Evolutionary conservation across 2,797 vertebrate genomes (phyloP).

Genomic region (Pristis pectinata): DNA sequence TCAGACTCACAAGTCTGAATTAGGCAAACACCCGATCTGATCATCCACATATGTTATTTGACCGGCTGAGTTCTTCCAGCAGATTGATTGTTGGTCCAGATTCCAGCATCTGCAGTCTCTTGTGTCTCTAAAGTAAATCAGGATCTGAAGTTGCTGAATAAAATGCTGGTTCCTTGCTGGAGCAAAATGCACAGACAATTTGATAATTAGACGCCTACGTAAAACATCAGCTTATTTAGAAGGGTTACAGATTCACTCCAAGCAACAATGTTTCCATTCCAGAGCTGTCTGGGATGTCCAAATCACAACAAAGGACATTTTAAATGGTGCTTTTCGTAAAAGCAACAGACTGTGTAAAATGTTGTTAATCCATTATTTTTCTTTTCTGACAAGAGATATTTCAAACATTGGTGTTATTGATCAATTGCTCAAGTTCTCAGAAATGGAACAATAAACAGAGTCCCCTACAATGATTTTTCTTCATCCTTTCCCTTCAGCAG

Average conservation of each 20-base stretch:
- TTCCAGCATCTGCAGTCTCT: too few species aligned
- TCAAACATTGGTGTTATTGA: not conserved
- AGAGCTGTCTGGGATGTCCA: not conserved
- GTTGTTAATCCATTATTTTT: not conserved
- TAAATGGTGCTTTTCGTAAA: not conserved
- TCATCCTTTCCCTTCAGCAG: not conserved
- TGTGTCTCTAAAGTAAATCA: not conserved
- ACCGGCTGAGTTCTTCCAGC: too few species aligned
- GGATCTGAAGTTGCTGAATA: not conserved
- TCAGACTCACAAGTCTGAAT: too few species aligned
- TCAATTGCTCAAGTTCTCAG: not conserved
- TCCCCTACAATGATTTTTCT: not conserved
- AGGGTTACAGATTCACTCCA: not conserved
- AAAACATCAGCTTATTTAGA: not conserved
- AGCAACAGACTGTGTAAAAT: not conserved
- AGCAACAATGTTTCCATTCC: not conserved
- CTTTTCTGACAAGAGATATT: not conserved
- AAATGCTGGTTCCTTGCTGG: not conserved
- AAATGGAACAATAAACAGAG: not conserved
- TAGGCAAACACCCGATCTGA: too few species aligned
- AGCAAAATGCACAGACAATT: not conserved
- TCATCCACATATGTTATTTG: too few species aligned
- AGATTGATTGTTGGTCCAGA: too few species aligned
- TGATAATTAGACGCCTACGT: not conserved
- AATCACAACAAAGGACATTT: not conserved